Conservation (phyloP, 2,113 vertebrate genomes). For the Chauna torquata region DNA sequence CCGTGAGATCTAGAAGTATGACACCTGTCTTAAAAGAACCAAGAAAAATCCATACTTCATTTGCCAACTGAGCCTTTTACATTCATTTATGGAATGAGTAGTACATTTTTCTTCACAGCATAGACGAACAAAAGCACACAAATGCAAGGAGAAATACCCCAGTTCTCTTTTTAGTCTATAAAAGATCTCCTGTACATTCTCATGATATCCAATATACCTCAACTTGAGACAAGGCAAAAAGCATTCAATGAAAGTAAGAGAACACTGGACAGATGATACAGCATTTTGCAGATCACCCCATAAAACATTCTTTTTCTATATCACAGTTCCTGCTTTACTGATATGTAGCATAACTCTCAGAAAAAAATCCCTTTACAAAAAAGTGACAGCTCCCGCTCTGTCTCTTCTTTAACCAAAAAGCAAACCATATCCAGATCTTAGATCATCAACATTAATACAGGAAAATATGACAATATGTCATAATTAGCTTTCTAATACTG, state of each 20-base stretch:
- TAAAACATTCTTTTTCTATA: not conserved
- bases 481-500: not conserved
- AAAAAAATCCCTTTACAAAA: not conserved
- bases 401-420: not conserved
- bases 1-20: not conserved
- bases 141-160: not conserved
- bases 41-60: not conserved
- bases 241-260: not conserved
- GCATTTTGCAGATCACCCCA: too few relatives aligned
- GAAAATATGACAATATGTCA: not conserved
- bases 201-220: rapidly evolving
- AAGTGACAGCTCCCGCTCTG: not conserved
- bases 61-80: not conserved
- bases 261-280: too few relatives aligned
- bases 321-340: not conserved
- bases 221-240: not conserved
- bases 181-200: not conserved
- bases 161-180: not conserved
- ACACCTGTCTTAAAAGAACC: not conserved
- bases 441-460: not conserved
- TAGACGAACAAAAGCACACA: not conserved
- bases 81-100: not conserved
- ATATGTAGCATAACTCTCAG: not conserved
- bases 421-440: not conserved
- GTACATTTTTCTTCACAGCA: not conserved